A percentile compares a stretch with the other conserved stretches of the same genome.
Evolutionary conservation across 2,797 vertebrate species (phyloP).

Genomic region (Acestrorhynchus altus): DNA sequence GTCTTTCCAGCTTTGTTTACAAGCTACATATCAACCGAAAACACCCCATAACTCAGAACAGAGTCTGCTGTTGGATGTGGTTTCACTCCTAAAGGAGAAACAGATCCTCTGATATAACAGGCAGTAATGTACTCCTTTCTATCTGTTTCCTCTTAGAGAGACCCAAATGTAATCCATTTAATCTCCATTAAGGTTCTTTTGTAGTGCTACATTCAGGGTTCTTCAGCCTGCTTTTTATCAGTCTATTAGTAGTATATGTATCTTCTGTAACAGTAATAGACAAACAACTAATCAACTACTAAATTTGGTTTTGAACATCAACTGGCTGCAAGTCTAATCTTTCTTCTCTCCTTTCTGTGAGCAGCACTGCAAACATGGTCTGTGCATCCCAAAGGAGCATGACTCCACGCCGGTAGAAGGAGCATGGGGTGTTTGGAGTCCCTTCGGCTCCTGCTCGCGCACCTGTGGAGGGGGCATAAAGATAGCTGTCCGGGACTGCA

Average conservation of each 20-base stretch:
- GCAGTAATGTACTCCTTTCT: not conserved
- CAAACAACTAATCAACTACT: no score
- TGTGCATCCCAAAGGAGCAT: constrained; percentile 90
- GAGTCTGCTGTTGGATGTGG: constrained; percentile 1
- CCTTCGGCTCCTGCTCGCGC: constrained; percentile 94
- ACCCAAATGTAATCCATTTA: not conserved
- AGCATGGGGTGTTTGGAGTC: constrained; percentile 96
- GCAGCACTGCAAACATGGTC: constrained; percentile 95
- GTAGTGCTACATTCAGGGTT: no score
- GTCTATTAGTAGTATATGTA: no score
- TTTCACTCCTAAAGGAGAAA: constrained; percentile 7
- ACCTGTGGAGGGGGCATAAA: constrained; percentile 96
- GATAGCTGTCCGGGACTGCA: constrained; percentile 92
- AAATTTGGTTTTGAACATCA: no score
- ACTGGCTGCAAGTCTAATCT: constrained; percentile 18
- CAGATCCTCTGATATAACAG: not conserved
- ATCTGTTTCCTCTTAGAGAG: not conserved
- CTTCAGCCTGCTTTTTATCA: no score
- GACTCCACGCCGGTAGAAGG: constrained; percentile 84
- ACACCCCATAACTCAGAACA: not conserved
- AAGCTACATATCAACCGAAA: not conserved
- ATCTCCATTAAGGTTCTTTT: not conserved
- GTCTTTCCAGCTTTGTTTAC: not conserved
- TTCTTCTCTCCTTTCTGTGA: constrained; percentile 28
- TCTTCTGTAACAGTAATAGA: no score